These are phyloP conservation scores for Andricus curvator DNA, from an alignment of 2,888 invertebrate species.

Conservation along the genomic window DNA sequence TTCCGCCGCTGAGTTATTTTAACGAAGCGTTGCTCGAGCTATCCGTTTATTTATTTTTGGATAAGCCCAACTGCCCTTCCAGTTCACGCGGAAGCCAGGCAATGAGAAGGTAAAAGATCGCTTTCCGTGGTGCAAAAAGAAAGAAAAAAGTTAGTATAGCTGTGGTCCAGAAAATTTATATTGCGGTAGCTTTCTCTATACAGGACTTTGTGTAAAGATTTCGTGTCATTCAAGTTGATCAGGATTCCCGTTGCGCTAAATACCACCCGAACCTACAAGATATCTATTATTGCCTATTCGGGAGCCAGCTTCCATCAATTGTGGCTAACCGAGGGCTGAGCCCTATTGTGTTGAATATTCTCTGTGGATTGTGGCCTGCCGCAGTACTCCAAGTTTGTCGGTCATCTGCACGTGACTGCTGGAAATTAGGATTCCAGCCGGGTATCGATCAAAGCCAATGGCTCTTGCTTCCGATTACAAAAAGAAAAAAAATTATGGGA, in stretches of 20 bases:
- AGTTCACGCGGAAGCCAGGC: slow-evolving; percentile 21
- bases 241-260: slow-evolving; percentile 54
- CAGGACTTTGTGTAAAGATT: slow-evolving; percentile 41
- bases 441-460: slow-evolving; percentile 55
- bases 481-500: background rate
- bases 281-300: slow-evolving; percentile 59
- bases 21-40: slow-evolving; percentile 33
- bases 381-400: slow-evolving; percentile 61
- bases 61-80: slow-evolving; percentile 21
- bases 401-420: slow-evolving; percentile 70
- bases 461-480: background rate
- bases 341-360: slow-evolving; percentile 57
- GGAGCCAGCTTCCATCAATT: slow-evolving; percentile 65
- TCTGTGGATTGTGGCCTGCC: slow-evolving; percentile 60
- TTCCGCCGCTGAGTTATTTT: slow-evolving; percentile 37
- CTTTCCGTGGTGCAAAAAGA: background rate
- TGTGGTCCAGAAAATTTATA: background rate
- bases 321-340: slow-evolving; percentile 62
- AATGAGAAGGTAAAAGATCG: slow-evolving; percentile 22
- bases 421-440: slow-evolving; percentile 69
- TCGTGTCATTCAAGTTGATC: slow-evolving; percentile 46
- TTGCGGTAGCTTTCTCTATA: background rate
- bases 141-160: background rate
- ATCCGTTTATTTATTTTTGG: slow-evolving; percentile 33
- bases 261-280: slow-evolving; percentile 49